Evolutionary conservation across 2,888 invertebrate species (phyloP), one percentile per base, ranked within the genome.

Genomic region (Timema podura): DNA sequence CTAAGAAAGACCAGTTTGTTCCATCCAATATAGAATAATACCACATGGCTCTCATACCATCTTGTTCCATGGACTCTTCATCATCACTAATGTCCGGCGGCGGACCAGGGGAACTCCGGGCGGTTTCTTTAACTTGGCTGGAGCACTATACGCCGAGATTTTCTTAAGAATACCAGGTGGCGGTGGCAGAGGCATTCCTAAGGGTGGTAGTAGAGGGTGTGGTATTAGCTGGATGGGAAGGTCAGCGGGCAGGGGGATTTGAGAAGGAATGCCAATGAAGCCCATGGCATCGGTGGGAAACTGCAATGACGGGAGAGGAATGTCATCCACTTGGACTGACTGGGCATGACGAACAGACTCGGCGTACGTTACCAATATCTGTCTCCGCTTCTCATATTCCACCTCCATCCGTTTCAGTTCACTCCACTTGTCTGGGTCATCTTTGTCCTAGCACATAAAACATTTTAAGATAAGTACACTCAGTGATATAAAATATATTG

Each of bases 311-410:
- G 97, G 97, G 71, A 98, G 81, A 5, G 97, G 97, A 81, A 98
- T 98, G 82, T 97, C 96, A 81, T 97, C 96, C 5, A 98, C 88
- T 61, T 74, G 91, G 0, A 98, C 97, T 77, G 94, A 92, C 79
- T 98, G 96, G 0, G 98, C 97, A 81, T 93, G 93, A 79, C 93
- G 92, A 0, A 98, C 97, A 70, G 97, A 95, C 80, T 98, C 97
- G 81, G 91, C 97, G 80, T 95, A 96, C 46, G 93, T 91, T 71
- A 96, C 93, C 73, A 97, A 85, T 80, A 93, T 91, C 72, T 91
- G 87, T 75, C 95, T 85, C 75, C 93, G 88, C 78, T 93, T 91
- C 78, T 98, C 96, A 82, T 98, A 98, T 74, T 98, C 97, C 75
- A 90, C 87, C 82, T 97, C 93, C 79, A 93, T 91, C 65, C 92